Conservation (phyloP, 2,888 invertebrate genomes). For the Heliconius charithonia region DNA sequence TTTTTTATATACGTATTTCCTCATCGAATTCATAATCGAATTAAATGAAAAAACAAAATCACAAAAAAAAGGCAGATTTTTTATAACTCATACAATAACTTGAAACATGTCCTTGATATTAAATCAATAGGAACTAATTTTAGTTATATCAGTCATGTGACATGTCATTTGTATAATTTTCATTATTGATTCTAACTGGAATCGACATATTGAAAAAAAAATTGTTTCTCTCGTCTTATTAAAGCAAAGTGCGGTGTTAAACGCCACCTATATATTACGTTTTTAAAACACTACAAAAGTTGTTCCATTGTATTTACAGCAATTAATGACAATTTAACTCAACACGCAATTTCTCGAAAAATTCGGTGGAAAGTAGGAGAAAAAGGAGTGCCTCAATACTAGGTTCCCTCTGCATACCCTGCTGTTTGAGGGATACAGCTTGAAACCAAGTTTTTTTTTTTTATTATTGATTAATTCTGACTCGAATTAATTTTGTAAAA, state of each 20-base stretch:
- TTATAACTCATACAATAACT: neutral
- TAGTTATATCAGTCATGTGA: neutral
- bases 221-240: neutral
- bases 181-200: neutral
- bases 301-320: neutral
- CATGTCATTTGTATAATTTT: neutral
- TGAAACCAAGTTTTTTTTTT: no score
- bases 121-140: constrained; percentile 1
- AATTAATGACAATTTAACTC: neutral
- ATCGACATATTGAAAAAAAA: neutral
- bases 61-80: neutral
- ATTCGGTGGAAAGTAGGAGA: no score
- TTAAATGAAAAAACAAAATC: neutral
- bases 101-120: neutral
- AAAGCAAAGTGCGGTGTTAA: neutral
- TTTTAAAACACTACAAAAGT: neutral
- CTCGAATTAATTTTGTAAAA: neutral
- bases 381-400: no score
- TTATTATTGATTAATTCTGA: no score
- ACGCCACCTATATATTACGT: neutral
- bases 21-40: no score
- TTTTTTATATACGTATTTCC: no score
- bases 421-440: no score
- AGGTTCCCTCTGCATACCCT: no score
- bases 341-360: no score